Percentiles rank a stretch among this genome's conserved stretches.
Conservation (phyloP, 2,797 vertebrate genomes). For the Avahi laniger region DNA sequence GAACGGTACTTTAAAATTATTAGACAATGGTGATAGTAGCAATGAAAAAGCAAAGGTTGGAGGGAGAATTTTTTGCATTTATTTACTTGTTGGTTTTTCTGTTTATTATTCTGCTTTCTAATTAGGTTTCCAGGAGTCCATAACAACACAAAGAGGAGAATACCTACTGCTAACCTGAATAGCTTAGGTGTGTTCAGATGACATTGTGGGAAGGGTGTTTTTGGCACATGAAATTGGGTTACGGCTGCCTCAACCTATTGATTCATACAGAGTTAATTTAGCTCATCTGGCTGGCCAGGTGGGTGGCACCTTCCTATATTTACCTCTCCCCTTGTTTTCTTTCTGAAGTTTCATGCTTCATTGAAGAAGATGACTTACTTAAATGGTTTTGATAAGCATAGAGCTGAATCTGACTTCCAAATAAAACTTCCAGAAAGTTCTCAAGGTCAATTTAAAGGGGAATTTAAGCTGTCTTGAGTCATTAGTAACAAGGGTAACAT, state of each 20-base stretch:
- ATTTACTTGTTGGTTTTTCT: background rate
- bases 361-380: conserved; percentile 43
- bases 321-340: conserved; percentile 17
- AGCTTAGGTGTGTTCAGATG: background rate
- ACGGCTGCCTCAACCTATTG: conserved; percentile 10
- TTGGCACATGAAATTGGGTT: conserved; percentile 28
- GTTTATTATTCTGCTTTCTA: background rate
- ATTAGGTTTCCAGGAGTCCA: background rate
- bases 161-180: background rate
- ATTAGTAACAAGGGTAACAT: conserved; percentile 34
- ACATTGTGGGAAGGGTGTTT: conserved; percentile 24
- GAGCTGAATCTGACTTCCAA: background rate
- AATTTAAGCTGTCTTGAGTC: conserved; percentile 23
- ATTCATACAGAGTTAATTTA: conserved; percentile 62
- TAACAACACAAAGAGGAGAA: background rate
- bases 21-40: background rate
- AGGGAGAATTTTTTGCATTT: background rate
- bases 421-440: conserved; percentile 42
- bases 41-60: background rate
- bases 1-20: background rate
- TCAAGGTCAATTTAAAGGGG: conserved; percentile 49
- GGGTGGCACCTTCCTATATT: background rate
- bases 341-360: conserved; percentile 56
- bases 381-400: conserved; percentile 50
- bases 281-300: conserved; percentile 17